Evolutionary conservation across 2,888 invertebrate species (phyloP), one percentile per base, ranked within the genome.

Genomic region (Pachliopta kotzebuea): DNA sequence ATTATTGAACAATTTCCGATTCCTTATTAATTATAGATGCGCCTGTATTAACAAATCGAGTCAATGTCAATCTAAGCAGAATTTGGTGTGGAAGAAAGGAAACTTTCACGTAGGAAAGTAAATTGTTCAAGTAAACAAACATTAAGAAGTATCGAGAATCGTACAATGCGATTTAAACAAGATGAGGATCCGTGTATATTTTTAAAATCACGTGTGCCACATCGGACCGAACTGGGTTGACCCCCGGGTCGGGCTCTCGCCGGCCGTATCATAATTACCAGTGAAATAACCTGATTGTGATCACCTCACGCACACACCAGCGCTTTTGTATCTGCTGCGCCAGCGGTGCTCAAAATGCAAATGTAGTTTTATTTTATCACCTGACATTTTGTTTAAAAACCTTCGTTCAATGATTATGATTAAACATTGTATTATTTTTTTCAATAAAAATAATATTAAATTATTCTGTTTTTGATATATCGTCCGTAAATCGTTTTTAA

Each of bases 271-370:
- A 90, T 90, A 90, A 90, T 90, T 90, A 90, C 88, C 89, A 86
- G 86, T 86, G 87, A 89, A 89, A 90, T 89, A 90, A 89, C 90
- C 90, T 88, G 90, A 90, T 90, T 90, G 90, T 90, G 89, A 90
- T 90, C 89, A 89, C 78, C 74, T 80, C 85, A 88, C 88, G 79
- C 88, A 88, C 87, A 89, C 84, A 84, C 72, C 70, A 74, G 74
- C 69, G 77, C 76, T 74, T 79, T 80, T 80, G 78, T 84, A 75
- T 81, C 83, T 79, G 75, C 74, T 72, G 62, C 67, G 69, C 14
- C 78, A 79, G 77, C n/a, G 83, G 63, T 77, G 65, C 77, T 80
- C 83, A 88, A 89, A 62, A 20, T 67, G 29, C 23, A 60, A 60
- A 60, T 37, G 20, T 61, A 20, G 61, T 69, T 60, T 72, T 37